These are phyloP conservation scores for Agrilus mali DNA, from an alignment of 2,888 invertebrate species.

Conservation along the genomic window DNA sequence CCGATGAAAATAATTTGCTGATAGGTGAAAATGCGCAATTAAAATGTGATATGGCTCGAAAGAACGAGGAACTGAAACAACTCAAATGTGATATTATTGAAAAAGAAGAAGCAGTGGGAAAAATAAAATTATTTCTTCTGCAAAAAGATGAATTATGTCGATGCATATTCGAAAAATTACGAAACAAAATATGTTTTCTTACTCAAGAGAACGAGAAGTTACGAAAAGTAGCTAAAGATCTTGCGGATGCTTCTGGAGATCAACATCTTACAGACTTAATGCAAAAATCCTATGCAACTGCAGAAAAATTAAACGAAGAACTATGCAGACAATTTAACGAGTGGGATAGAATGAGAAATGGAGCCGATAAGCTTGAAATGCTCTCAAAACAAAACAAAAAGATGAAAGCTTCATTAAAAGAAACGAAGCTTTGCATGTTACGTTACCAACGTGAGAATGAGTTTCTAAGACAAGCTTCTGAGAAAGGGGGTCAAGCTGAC, in stretches of 20 bases:
- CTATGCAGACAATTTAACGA: slow-evolving; percentile 21
- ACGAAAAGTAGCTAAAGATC: slow-evolving; percentile 8
- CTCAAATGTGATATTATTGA: background rate
- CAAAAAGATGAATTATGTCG: background rate
- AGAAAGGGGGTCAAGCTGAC: too few species aligned
- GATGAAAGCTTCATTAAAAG: too few species aligned
- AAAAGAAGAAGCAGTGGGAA: slow-evolving; percentile 1
- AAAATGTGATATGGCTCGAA: too few species aligned
- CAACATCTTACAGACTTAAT: slow-evolving; percentile 24
- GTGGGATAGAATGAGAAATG: slow-evolving; percentile 14
- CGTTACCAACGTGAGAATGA: too few species aligned
- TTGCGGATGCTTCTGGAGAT: slow-evolving; percentile 14
- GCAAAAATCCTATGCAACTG: slow-evolving; percentile 25
- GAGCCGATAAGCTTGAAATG: background rate
- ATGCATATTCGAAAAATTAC: background rate
- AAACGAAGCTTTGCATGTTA: too few species aligned
- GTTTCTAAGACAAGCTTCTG: too few species aligned
- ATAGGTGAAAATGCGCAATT: too few species aligned
- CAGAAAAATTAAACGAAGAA: slow-evolving; percentile 24
- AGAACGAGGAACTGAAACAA: slow-evolving; percentile 5
- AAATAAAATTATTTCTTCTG: slow-evolving; percentile 7
- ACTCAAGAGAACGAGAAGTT: slow-evolving; percentile 9
- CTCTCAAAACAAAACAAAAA: too few species aligned
- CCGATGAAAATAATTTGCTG: too few species aligned
- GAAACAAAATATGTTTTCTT: background rate